Conservation (phyloP, 2,797 vertebrate genomes). For the Enteromius mattozi region DNA sequence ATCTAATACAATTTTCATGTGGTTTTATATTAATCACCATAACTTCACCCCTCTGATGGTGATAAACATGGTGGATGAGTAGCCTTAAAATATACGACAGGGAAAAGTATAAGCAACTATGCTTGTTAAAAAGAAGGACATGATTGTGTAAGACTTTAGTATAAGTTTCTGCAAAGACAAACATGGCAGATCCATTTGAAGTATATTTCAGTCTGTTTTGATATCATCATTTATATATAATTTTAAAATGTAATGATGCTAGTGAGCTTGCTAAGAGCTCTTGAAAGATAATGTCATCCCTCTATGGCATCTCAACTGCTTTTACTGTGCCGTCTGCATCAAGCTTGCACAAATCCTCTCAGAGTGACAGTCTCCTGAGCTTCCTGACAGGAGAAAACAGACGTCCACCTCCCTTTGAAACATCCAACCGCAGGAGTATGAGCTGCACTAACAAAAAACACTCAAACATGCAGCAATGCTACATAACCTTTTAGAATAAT, state of each 20-base stretch:
- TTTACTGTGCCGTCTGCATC: not conserved
- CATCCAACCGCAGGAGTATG: not conserved
- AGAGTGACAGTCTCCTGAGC: not conserved
- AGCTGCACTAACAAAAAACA: not conserved
- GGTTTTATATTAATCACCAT: not conserved
- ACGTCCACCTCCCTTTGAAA: not conserved
- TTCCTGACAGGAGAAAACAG: not conserved
- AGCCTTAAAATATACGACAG: not conserved
- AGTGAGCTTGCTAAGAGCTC: constrained; percentile 9
- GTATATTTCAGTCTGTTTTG: constrained; percentile 4
- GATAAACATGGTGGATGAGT: not conserved
- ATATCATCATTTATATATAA: constrained; percentile 19
- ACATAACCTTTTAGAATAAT: not conserved
- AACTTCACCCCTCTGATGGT: not conserved
- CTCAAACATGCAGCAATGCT: not conserved
- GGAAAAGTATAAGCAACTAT: not conserved
- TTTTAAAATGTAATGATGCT: constrained; percentile 29
- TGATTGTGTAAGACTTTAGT: not conserved
- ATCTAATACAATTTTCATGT: not conserved
- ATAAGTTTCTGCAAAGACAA: not conserved
- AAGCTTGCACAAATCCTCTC: not conserved
- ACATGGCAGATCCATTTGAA: not conserved
- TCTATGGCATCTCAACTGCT: not conserved
- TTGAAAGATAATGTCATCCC: not conserved
- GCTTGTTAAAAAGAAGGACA: not conserved